A percentile compares a stretch with the other conserved stretches of the same genome.
Conservation (phyloP, 2,888 invertebrate genomes). For the Diarsia mendica region DNA sequence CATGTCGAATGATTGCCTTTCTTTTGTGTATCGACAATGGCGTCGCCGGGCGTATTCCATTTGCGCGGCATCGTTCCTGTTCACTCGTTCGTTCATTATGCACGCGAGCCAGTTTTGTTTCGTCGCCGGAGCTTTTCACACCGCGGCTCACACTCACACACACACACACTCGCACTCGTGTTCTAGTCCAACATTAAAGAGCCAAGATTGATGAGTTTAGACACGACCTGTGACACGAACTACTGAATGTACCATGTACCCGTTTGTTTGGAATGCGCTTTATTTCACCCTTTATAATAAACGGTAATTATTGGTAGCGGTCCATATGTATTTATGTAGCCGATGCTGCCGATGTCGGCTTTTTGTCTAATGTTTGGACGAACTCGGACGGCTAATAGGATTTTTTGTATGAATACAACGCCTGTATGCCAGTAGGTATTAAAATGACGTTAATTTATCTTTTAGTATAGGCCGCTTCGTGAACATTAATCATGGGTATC, state of each 20-base stretch:
- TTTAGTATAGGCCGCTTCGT: slow-evolving; percentile 73
- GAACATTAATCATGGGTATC: slow-evolving; percentile 78
- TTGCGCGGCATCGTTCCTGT: slow-evolving; percentile 80
- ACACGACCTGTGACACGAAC: slow-evolving; percentile 90
- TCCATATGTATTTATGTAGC: slow-evolving; percentile 75
- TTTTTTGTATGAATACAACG: slow-evolving; percentile 79
- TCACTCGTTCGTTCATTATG: slow-evolving; percentile 81
- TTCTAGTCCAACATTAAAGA: slow-evolving; percentile 87
- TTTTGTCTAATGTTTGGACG: slow-evolving; percentile 83
- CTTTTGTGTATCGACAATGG: slow-evolving; percentile 89
- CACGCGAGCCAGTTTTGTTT: slow-evolving; percentile 85
- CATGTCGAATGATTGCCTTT: slow-evolving; percentile 90
- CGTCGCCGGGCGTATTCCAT: slow-evolving; percentile 85
- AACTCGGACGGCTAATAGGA: slow-evolving; percentile 84
- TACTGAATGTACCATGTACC: slow-evolving; percentile 83
- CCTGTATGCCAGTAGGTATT: slow-evolving; percentile 78
- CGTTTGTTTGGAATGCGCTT: slow-evolving; percentile 84
- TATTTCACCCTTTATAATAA: slow-evolving; percentile 86
- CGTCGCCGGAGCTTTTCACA: slow-evolving; percentile 79
- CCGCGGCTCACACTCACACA: slow-evolving; percentile 48
- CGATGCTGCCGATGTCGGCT: slow-evolving; percentile 78
- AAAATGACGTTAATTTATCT: slow-evolving; percentile 84
- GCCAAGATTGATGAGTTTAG: slow-evolving; percentile 89
- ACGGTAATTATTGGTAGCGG: slow-evolving; percentile 86
- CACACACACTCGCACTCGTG: slow-evolving; percentile 49